Conservation (phyloP, 2,113 vertebrate genomes). For the Calyptommatus sinebrachiatus region DNA sequence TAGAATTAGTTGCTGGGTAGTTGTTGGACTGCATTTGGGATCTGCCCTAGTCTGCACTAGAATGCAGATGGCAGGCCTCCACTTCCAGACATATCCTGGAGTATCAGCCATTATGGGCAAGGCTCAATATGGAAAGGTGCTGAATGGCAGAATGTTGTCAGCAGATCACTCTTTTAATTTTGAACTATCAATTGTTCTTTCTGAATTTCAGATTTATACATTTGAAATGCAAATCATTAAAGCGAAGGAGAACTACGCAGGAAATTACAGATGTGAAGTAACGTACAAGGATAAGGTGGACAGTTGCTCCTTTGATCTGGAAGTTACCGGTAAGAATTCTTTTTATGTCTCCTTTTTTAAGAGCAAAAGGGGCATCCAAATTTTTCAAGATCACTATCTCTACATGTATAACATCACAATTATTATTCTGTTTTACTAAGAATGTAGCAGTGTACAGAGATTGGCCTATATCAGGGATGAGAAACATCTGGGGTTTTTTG, state of each 20-base stretch:
- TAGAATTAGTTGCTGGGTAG: too few species aligned
- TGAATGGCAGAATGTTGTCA: too few species aligned
- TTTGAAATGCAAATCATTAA: slow-evolving; percentile 99
- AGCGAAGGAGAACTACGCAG: slow-evolving; percentile 94
- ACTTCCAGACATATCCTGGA: too few species aligned
- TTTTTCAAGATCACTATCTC: too few species aligned
- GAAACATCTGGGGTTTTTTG: neutral
- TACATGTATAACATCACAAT: neutral
- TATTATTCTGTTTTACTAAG: neutral
- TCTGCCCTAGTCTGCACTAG: too few species aligned
- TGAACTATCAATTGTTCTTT: neutral
- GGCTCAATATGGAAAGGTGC: too few species aligned
- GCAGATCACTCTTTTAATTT: neutral
- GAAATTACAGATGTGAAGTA: slow-evolving; percentile 96
- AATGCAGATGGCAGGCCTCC: too few species aligned
- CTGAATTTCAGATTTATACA: slow-evolving; percentile 83
- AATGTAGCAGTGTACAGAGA: neutral
- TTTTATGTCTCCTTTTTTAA: neutral
- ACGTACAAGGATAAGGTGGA: slow-evolving; percentile 97
- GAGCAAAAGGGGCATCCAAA: neutral
- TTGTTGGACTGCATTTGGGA: too few species aligned
- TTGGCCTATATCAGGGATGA: neutral
- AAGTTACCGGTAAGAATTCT: slow-evolving; percentile 84
- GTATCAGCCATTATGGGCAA: too few species aligned
- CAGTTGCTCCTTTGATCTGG: slow-evolving; percentile 94